A percentile compares a stretch with the other conserved stretches of the same genome.
These are phyloP conservation scores for Phalanger gymnotis DNA, from an alignment of 2,797 vertebrate genomes.

Conservation along the genomic window DNA sequence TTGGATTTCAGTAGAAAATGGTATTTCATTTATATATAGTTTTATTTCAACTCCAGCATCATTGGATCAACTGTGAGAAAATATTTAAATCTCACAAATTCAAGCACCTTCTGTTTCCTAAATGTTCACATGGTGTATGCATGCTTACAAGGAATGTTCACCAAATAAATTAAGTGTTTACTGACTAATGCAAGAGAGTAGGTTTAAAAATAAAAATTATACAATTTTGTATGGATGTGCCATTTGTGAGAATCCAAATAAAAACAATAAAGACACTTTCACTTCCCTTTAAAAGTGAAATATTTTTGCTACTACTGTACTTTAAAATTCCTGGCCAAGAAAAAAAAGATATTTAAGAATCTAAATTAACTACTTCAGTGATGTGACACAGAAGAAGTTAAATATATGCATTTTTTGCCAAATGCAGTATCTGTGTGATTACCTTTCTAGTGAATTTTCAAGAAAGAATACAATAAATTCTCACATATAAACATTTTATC, in stretches of 20 bases:
- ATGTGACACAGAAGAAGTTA: conserved; percentile 18
- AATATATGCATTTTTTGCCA: conserved; percentile 31
- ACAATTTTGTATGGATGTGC: conserved; percentile 22
- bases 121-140: conserved; percentile 63
- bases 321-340: conserved; percentile 65
- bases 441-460: conserved; percentile 28
- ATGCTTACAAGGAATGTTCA: conserved; percentile 65
- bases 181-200: conserved; percentile 67
- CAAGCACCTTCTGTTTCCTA: conserved; percentile 77
- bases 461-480: conserved; percentile 33
- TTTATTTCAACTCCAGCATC: conserved; percentile 63
- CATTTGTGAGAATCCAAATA: conserved; percentile 56
- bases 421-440: not conserved
- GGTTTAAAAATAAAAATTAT: conserved; percentile 70
- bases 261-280: conserved; percentile 66
- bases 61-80: conserved; percentile 68
- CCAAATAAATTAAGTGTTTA: conserved; percentile 73
- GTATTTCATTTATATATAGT: conserved; percentile 41
- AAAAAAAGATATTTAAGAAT: conserved; percentile 40
- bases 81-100: conserved; percentile 78
- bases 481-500: not conserved
- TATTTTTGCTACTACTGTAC: conserved; percentile 59
- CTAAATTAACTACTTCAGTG: conserved; percentile 47
- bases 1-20: conserved; percentile 58
- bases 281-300: conserved; percentile 58